Evolutionary conservation across 2,888 invertebrate species (phyloP), one percentile per base, ranked within the genome.

Genomic region (Altica lythri): DNA sequence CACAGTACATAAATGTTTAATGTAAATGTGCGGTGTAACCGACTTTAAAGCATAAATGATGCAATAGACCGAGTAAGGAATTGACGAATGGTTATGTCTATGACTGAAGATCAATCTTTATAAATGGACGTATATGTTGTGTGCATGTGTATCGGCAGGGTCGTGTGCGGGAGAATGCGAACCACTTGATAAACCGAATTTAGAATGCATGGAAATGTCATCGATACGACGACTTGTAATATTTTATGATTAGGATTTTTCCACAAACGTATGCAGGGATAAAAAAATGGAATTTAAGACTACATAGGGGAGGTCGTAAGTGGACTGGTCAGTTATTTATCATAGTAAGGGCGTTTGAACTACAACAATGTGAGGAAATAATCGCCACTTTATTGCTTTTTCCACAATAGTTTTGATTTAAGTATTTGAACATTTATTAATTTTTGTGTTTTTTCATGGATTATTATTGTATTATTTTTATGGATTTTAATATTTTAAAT

Each of bases 141-240:
- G 19, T 40, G 40, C 40, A 25, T 22, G 40, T 30, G 30, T 42
- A 60, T 62, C 58, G 61, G 62, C 56, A 50, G 49, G 56, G 57
- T 61, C 47, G 60, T 59, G 60, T 61, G 60, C 61, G 61, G 59
- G 65, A 63, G 61, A 63, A 62, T 47, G 62, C 49, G 55, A 62
- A 63, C 66, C 62, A 63, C 59, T 49, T 62, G 64, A 65, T 64
- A 57, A 56, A 53, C 55, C 64, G 62, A 70, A 72, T 73, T 74
- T 73, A 70, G 72, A 75, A 75, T 75, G 74, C 75, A 75, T 75
- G 68, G 61, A 74, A 75, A 72, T 69, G 75, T 75, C 74, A 74
- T 72, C 73, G 73, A 72, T 72, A 69, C 68, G 69, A 69, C 67
- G 64, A 69, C 65, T 67, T 66, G 70, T 70, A 71, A 74, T 74